Base-by-base conservation (phyloP, 2,888 invertebrate species). In the Trypoxylon attenuatum region DNA sequence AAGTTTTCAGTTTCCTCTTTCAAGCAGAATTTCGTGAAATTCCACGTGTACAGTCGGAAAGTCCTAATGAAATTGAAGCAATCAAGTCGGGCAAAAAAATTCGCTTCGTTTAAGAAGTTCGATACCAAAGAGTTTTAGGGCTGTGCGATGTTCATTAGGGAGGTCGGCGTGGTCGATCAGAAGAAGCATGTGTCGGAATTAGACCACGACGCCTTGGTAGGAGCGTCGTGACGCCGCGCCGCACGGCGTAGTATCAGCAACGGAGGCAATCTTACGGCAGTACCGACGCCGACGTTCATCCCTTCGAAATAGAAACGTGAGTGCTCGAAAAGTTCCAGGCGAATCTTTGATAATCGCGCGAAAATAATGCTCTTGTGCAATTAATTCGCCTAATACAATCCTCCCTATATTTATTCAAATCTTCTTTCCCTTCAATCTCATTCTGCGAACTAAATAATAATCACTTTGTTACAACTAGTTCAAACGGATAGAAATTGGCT, bases 121-220 rank as follows among this genome's bases (percentile, higher is more conserved):
- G 33, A 2, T n/a, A n/a, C n/a, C n/a, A n/a, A n/a, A n/a, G n/a
- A 33, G 33, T 8, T 46, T 38, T 15, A n/a, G 2, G 16, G 16
- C 23, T n/a, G 22, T 33, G 22, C 21, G 13, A 33, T 16, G 59
- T 27, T 52, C 56, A 49, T 54, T 47, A 70, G 60, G 57, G 33
- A 52, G 15, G 22, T 38, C 41, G 23, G 41, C 45, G 51, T 49
- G 53, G 62, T 52, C 69, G 60, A 70, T 56, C 70, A 38, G 60
- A 62, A 63, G 64, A 54, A 50, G 55, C 58, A 56, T 45, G 13
- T 8, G 71, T 69, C 69, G 70, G 62, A 71, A 77, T 77, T 78
- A 76, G 74, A 71, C 69, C 62, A 47, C 52, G 66, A 58, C 70
- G 72, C 68, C 51, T 67, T 69, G 57, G 62, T 59, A 65, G 69